Evolutionary conservation across 2,797 vertebrate genomes (phyloP).

Genomic region (Platyrinchus mystaceus): DNA sequence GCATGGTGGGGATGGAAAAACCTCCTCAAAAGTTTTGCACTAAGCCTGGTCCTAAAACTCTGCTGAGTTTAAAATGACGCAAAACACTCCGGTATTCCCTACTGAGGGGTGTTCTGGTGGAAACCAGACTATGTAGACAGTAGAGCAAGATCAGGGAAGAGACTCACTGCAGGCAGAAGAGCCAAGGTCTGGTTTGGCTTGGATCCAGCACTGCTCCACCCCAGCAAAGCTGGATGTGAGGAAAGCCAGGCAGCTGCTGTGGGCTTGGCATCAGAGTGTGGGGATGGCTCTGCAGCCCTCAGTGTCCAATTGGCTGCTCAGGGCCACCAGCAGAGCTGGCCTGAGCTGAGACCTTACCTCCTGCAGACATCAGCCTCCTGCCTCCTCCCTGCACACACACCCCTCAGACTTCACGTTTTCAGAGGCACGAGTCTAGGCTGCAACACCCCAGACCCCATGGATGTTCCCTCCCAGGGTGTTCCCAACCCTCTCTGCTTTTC

Average conservation of each 20-base stretch:
- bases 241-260: neutral
- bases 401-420: neutral
- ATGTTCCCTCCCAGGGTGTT: fast-evolving
- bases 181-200: neutral
- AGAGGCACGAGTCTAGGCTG: neutral
- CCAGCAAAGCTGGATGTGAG: neutral
- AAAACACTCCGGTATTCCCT: neutral
- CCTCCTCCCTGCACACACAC: neutral
- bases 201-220: neutral
- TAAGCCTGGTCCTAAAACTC: neutral
- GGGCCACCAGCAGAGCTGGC: neutral
- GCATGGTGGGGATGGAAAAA: neutral
- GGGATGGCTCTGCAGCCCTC: neutral
- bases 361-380: neutral
- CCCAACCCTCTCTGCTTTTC: neutral
- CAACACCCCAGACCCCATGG: neutral
- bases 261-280: neutral
- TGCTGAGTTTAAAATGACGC: neutral
- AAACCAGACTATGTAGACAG: neutral
- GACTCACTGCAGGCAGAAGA: neutral
- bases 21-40: neutral
- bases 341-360: neutral
- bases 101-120: neutral
- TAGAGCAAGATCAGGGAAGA: neutral
- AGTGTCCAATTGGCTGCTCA: neutral